Evolutionary conservation across 1,140 invertebrate genomes (phyloP).

Genomic region (Littorina saxatilis): DNA sequence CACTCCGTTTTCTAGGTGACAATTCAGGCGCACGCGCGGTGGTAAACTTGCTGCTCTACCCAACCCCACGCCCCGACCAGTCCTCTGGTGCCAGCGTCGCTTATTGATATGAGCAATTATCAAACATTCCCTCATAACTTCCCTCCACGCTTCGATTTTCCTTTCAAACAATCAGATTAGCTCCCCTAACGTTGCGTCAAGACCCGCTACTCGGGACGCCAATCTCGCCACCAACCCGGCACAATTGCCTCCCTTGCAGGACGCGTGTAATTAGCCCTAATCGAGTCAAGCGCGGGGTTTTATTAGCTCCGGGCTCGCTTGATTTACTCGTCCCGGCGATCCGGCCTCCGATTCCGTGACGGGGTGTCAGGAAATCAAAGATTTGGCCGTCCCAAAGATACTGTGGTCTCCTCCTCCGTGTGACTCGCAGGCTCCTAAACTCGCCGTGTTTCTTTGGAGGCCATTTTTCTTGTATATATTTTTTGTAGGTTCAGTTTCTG

Average conservation of each 20-base stretch:
- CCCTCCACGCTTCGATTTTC: constrained; percentile 21
- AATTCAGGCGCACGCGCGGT: too few relatives aligned
- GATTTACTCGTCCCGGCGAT: constrained; percentile 7
- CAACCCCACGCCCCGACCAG: too few relatives aligned
- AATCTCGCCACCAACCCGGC: constrained; percentile 7
- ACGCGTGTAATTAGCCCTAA: constrained; percentile 15
- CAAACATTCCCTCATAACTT: constrained; percentile 32
- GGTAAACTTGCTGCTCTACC: too few relatives aligned
- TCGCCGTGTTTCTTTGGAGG: too few relatives aligned
- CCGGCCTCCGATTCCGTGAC: constrained; percentile 4
- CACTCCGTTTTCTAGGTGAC: too few relatives aligned
- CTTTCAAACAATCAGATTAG: constrained; percentile 37
- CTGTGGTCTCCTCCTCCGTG: too few relatives aligned
- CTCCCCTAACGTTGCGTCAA: constrained; percentile 20
- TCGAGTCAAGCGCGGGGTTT: constrained; percentile 16
- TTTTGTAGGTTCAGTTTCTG: too few relatives aligned
- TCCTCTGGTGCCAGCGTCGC: background rate
- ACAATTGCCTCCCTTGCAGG: background rate
- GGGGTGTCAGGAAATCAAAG: constrained; percentile 8
- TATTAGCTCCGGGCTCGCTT: constrained; percentile 9
- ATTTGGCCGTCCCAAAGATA: background rate
- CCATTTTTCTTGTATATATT: too few relatives aligned
- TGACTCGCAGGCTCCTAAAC: too few relatives aligned
- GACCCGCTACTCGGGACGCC: background rate
- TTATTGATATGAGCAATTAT: constrained; percentile 34